phyloP scores from a whole-genome alignment of 2,888 invertebrate species.

The Aleiodes leptofemur region DNA sequence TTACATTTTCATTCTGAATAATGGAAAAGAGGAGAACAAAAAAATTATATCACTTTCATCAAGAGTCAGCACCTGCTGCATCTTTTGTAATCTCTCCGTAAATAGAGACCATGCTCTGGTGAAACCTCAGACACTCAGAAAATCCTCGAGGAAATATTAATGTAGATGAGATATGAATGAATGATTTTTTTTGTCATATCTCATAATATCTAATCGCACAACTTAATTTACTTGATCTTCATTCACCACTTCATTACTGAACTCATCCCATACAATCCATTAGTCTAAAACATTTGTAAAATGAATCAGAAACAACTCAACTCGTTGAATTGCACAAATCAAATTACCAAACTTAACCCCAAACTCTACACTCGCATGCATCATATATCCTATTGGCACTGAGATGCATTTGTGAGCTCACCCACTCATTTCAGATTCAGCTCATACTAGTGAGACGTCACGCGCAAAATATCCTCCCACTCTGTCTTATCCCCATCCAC shows the following conservation, averaged over 20 bases:
- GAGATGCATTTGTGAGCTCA: conserved; percentile 30
- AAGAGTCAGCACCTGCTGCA: conserved; percentile 30
- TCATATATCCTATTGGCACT: conserved; percentile 13
- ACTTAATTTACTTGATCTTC: no score
- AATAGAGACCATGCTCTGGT: neutral
- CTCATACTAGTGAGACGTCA: conserved; percentile 35
- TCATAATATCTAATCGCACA: no score
- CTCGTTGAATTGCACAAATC: neutral
- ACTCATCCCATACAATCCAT: no score
- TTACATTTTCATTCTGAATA: conserved; percentile 22
- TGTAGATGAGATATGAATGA: no score
- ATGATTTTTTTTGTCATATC: no score
- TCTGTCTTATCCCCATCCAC: neutral
- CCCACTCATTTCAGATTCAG: conserved; percentile 41
- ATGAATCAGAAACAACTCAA: no score
- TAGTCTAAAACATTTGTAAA: no score
- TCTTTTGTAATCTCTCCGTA: conserved; percentile 14
- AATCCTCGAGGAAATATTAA: conserved; percentile 1
- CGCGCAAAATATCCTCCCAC: conserved; percentile 42
- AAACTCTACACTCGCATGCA: conserved; percentile 9
- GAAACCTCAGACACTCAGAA: neutral
- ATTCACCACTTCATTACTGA: no score
- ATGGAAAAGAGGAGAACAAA: no score
- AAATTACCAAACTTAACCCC: conserved; percentile 12
- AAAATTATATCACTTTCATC: conserved; percentile 9